Evolutionary conservation across 2,888 invertebrate species (phyloP), one percentile per base, ranked within the genome.

Genomic region (Eudemis profundana): DNA sequence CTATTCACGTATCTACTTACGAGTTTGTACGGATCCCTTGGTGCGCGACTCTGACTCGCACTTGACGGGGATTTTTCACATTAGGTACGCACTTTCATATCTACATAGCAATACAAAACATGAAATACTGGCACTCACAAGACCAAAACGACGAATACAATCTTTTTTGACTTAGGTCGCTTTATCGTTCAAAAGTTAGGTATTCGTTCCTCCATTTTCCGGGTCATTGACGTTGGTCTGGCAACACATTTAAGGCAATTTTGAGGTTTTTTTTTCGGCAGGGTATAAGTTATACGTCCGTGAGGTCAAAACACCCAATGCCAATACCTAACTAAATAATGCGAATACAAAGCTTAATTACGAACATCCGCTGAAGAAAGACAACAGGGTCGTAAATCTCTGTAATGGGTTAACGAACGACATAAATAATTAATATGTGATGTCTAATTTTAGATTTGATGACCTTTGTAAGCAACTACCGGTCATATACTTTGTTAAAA

Each of bases 231-330:
- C 77, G 21, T 21, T 56, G 0, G 51, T 14, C 19, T 47, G 40
- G 40, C 54, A 44, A 56, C 57, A 38, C n/a, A 46, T 65, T 46
- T 57, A 51, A 59, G 46, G 51, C 51, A 23, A 47, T 60, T 70
- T 74, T 72, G 72, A 73, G 78, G 77, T 76, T 72, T 68, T 74
- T 78, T 70, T 73, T 70, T 72, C 72, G 72, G 70, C 72, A 72
- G 76, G 59, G 73, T 74, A 74, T 80, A 83, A 82, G 82, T 85
- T 83, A 82, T 76, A 74, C 73, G 71, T 73, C 69, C 44, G 49
- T 44, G 66, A 71, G 82, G 81, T 83, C 83, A 78, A 83, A 77
- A 82, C 77, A 78, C 81, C 77, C 79, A 72, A 76, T 77, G 72
- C 33, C 33, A 53, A 46, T 17, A 23, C 21, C 72, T 70, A 72